Percentiles rank a stretch among this genome's conserved stretches.
Conservation (phyloP, 2,888 invertebrate species). For the Conops quadrifasciatus region DNA sequence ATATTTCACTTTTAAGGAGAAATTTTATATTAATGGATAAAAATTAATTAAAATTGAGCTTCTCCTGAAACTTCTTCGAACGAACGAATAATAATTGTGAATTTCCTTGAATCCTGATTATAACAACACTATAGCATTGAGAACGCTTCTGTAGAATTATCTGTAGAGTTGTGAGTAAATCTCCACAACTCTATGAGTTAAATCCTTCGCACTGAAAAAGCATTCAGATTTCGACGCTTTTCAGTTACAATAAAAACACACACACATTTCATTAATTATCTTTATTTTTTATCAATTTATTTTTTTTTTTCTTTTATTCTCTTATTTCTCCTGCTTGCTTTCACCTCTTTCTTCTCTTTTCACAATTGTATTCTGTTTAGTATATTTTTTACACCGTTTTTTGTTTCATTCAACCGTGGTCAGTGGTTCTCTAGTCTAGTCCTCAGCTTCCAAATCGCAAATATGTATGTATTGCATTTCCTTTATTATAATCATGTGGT, state of each 20-base stretch:
- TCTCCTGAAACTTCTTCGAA: no score
- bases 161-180: no score
- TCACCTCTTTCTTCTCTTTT: constrained; percentile 29
- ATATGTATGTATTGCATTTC: constrained; percentile 43
- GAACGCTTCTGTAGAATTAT: no score
- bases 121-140: no score
- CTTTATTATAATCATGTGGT: constrained; percentile 6
- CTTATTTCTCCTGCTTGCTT: constrained; percentile 42
- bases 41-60: no score
- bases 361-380: constrained; percentile 26
- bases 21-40: no score
- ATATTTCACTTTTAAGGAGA: no score
- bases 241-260: constrained; percentile 35
- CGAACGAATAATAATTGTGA: no score
- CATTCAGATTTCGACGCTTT: no score
- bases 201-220: no score
- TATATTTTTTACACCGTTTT: constrained; percentile 33
- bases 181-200: no score
- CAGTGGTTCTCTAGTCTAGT: constrained; percentile 27
- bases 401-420: constrained; percentile 25
- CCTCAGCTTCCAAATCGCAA: constrained; percentile 38
- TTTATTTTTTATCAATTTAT: constrained; percentile 52
- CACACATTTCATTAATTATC: constrained; percentile 37
- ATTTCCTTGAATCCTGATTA: no score
- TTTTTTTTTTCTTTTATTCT: constrained; percentile 45